Evolutionary conservation across 2,888 invertebrate genomes (phyloP).

Genomic region (Hypena proboscidalis): DNA sequence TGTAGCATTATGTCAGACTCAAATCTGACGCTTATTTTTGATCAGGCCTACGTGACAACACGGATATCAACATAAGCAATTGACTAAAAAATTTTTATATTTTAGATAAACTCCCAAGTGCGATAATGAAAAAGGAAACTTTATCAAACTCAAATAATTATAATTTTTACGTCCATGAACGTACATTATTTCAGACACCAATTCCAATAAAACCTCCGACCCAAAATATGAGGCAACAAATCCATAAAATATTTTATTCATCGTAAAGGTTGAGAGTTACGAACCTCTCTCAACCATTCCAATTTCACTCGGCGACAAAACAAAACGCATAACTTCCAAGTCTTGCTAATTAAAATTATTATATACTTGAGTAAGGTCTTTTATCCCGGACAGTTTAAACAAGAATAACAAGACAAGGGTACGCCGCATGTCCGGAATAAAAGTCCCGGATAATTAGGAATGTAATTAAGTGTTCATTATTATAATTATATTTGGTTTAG

Average conservation of each 20-base stretch:
- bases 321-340: constrained; percentile 28
- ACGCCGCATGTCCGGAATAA: constrained; percentile 32
- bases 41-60: too few relatives aligned
- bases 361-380: constrained; percentile 22
- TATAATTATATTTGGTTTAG: constrained; percentile 29
- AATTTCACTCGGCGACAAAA: constrained; percentile 28
- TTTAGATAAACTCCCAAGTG: too few relatives aligned
- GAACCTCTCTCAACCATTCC: constrained; percentile 7
- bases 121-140: too few relatives aligned
- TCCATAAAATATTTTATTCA: constrained; percentile 4
- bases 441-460: constrained; percentile 37
- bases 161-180: too few relatives aligned
- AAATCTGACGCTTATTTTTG: too few relatives aligned
- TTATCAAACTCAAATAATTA: too few relatives aligned
- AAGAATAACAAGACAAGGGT: constrained; percentile 34
- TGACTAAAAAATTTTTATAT: too few relatives aligned
- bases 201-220: constrained; percentile 27
- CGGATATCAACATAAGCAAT: too few relatives aligned
- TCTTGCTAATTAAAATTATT: constrained; percentile 41
- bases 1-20: too few relatives aligned
- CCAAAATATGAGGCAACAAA: constrained; percentile 3
- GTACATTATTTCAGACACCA: too few relatives aligned
- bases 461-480: constrained; percentile 27
- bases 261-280: constrained; percentile 3
- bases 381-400: constrained; percentile 21